Evolutionary conservation across 2,113 vertebrate species (phyloP), one percentile per base, ranked within the genome.

Genomic region (Acinonyx jubatus): DNA sequence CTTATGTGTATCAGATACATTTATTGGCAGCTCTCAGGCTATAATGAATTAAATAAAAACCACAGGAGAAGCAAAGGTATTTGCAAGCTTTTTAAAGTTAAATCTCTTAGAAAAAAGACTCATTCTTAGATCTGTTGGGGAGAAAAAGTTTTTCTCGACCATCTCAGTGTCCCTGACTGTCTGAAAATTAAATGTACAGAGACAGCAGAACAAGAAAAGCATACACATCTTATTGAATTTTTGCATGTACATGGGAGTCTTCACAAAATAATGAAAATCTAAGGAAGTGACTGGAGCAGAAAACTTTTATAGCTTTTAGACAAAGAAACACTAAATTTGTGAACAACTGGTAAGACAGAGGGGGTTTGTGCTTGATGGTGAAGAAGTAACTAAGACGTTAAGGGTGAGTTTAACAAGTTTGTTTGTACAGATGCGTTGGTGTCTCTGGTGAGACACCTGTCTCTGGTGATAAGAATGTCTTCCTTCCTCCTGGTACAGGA

Each of bases 11-110:
- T 66, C n/a, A 50, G 27, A 29, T n/a, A 13, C 61, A 36, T 48
- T 79, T 93, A 80, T 38, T 73, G 38, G 10, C 33, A 71, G 66
- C 4, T 52, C n/a, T 36, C 50, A 96, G 36, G 38, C 63, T 93
- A 83, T 57, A 89, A 93, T 31, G 57, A 93, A 57, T 92, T 94
- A 80, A 91, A 78, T 38, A 89, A 92, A 74, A 89, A 80, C 36
- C 57, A 5, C 7, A 50, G 15, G 45, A 65, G 63, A 96, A 84
- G 9, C 18, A 81, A 93, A 71, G 14, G 12, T 48, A 81, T 85
- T 80, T 84, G 18, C 18, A 52, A 85, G 23, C 9, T 88, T 94
- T 93, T 80, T 1, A 79, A 80, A 95, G 5, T 31, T 81, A 65
- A 79, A 61, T 82, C 6, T 83, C 55, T 63, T 68, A 68, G 45